These are phyloP conservation scores for Poecilobothrus nobilitatus DNA, from an alignment of 2,888 invertebrate genomes.

Conservation along the genomic window DNA sequence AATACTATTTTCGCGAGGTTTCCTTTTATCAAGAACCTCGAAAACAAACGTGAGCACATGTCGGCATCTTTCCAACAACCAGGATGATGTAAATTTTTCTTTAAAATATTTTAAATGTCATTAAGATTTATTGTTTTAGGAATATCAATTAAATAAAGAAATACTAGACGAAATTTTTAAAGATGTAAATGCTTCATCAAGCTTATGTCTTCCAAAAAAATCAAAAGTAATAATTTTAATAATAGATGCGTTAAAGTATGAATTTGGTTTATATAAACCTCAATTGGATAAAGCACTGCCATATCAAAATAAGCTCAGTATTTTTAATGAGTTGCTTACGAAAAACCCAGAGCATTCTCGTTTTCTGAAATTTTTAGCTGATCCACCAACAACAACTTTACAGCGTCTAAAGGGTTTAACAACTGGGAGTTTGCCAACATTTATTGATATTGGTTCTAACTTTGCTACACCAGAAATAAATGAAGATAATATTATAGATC, in stretches of 20 bases:
- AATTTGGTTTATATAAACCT: conserved; percentile 64
- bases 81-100: conserved; percentile 32
- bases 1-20: conserved; percentile 78
- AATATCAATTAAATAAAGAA: conserved; percentile 35
- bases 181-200: conserved; percentile 46
- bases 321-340: conserved; percentile 55
- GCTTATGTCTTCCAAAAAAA: conserved; percentile 52
- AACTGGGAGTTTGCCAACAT: conserved; percentile 94
- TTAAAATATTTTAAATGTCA: not conserved
- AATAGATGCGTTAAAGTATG: conserved; percentile 85
- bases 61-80: conserved; percentile 37
- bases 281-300: conserved; percentile 48
- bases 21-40: conserved; percentile 72
- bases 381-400: conserved; percentile 96
- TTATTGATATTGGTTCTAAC: conserved; percentile 91
- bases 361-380: conserved; percentile 80
- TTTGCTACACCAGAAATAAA: conserved; percentile 83
- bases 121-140: conserved; percentile 29
- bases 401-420: conserved; percentile 89
- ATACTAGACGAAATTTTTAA: conserved; percentile 40
- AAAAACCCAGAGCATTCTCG: conserved; percentile 56
- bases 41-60: conserved; percentile 56
- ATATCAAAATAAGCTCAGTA: conserved; percentile 69
- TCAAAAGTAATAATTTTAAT: conserved; percentile 71
- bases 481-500: conserved; percentile 89